These are phyloP conservation scores for Xyrichtys novacula DNA, from an alignment of 2,797 vertebrate genomes.

Conservation along the genomic window DNA sequence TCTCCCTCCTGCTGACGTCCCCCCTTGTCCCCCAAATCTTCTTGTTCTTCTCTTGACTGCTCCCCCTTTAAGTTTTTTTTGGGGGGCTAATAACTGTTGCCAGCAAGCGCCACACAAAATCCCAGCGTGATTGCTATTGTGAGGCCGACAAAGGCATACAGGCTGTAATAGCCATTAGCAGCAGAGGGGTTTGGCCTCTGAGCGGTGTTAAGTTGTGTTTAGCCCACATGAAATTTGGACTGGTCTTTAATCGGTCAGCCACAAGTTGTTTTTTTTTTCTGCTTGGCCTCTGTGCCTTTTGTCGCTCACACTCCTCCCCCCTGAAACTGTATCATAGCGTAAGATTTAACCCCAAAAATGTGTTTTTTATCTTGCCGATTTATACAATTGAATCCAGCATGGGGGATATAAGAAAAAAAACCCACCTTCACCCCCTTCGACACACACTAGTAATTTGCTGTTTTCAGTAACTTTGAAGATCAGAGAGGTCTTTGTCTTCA, in stretches of 20 bases:
- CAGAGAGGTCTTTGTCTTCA: conserved; percentile 74
- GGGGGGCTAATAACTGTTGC: conserved; percentile 83
- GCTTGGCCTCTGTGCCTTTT: background rate
- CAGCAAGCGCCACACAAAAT: conserved; percentile 79
- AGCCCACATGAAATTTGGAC: conserved; percentile 60
- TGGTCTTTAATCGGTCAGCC: conserved; percentile 11
- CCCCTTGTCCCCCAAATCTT: conserved; percentile 79
- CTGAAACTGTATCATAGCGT: conserved; percentile 1
- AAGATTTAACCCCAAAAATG: conserved; percentile 19
- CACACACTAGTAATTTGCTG: conserved; percentile 72
- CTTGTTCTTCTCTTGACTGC: conserved; percentile 81
- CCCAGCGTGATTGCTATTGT: conserved; percentile 85
- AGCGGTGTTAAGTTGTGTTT: conserved; percentile 67
- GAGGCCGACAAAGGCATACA: conserved; percentile 76
- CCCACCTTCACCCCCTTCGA: conserved; percentile 42
- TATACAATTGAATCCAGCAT: conserved; percentile 42
- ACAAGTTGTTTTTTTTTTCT: conserved; percentile 23
- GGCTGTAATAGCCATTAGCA: conserved; percentile 82
- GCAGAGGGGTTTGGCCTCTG: conserved; percentile 69
- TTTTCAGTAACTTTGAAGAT: conserved; percentile 67
- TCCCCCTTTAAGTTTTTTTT: conserved; percentile 74
- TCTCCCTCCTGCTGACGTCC: conserved; percentile 59
- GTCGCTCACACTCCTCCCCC: background rate
- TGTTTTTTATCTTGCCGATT: conserved; percentile 33
- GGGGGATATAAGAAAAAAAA: conserved; percentile 37